phyloP scores from a whole-genome alignment of 2,797 vertebrate species.

The Loris lydekkerianus region DNA sequence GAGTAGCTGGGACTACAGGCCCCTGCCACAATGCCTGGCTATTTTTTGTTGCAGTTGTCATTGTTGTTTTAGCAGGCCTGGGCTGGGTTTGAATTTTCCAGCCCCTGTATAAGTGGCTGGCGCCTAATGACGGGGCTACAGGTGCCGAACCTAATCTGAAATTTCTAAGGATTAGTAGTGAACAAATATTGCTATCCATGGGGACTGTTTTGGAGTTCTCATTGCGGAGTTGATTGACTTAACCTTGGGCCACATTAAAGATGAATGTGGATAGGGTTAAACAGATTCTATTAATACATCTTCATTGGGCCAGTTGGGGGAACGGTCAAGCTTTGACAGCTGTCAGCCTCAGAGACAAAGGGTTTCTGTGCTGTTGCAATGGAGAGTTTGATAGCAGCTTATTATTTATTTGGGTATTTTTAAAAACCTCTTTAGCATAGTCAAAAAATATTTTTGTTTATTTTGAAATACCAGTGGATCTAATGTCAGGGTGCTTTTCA shows the following conservation, averaged over 20 bases:
- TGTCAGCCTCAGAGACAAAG: not conserved
- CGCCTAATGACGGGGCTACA: too few relatives aligned
- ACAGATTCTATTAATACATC: conserved; percentile 18
- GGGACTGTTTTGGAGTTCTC: not conserved
- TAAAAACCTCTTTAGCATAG: not conserved
- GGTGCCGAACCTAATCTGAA: not conserved
- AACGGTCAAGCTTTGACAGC: conserved; percentile 70
- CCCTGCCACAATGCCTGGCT: too few relatives aligned
- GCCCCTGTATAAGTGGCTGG: too few relatives aligned
- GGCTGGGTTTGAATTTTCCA: too few relatives aligned
- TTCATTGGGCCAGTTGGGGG: conserved; percentile 57
- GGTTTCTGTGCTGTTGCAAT: conserved; percentile 18
- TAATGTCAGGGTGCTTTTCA: conserved; percentile 3
- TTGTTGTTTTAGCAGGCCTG: too few relatives aligned
- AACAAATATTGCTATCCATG: not conserved
- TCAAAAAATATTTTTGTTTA: conserved; percentile 50
- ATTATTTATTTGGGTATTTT: conserved; percentile 53
- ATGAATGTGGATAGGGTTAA: conserved; percentile 49
- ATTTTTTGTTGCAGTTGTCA: too few relatives aligned
- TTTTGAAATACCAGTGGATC: conserved; percentile 6
- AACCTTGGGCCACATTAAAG: conserved; percentile 16
- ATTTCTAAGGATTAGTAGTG: conserved; percentile 24
- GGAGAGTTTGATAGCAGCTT: conserved; percentile 20
- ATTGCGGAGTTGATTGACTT: conserved; percentile 31
- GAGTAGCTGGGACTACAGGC: too few relatives aligned